phyloP scores from a whole-genome alignment of 1,140 invertebrate genomes.

The Neomicropteryx cornuta region DNA sequence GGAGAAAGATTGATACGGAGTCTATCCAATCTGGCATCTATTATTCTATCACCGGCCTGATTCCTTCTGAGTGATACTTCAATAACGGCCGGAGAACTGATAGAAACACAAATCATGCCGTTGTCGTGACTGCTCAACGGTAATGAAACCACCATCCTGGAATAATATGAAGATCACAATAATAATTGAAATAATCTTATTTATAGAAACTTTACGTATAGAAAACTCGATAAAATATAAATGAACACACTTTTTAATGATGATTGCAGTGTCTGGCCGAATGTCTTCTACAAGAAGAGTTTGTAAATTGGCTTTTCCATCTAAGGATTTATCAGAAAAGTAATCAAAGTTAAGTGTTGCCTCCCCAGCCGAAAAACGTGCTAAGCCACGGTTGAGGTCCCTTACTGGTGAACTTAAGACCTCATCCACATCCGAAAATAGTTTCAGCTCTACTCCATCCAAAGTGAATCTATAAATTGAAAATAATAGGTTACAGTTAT shows the following conservation, averaged over 20 bases:
- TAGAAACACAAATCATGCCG: too few species aligned
- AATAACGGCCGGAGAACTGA: slow-evolving; percentile 54
- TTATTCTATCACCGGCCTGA: slow-evolving; percentile 48
- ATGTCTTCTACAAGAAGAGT: slow-evolving; percentile 61
- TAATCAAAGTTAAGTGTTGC: slow-evolving; percentile 48
- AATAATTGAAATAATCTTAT: too few species aligned
- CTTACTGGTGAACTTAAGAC: slow-evolving; percentile 62
- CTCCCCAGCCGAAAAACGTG: slow-evolving; percentile 61
- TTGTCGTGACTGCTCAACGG: too few species aligned
- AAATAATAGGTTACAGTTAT: slow-evolving; percentile 6
- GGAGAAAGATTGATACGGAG: slow-evolving; percentile 61
- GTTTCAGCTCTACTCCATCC: slow-evolving; percentile 55
- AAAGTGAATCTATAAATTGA: slow-evolving; percentile 43
- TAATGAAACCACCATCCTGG: too few species aligned
- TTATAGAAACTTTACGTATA: too few species aligned
- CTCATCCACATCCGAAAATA: slow-evolving; percentile 65
- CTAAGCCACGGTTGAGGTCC: slow-evolving; percentile 59
- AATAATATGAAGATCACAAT: too few species aligned
- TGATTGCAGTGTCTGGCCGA: slow-evolving; percentile 47
- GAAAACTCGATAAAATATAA: too few species aligned
- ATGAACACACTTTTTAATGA: slow-evolving; percentile 54
- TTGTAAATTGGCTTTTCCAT: slow-evolving; percentile 61
- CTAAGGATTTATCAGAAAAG: slow-evolving; percentile 58
- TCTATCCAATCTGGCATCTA: slow-evolving; percentile 60
- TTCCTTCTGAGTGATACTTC: slow-evolving; percentile 53